Base-by-base conservation (phyloP, 2,113 vertebrate genomes). In the Patagioenas fasciata region DNA sequence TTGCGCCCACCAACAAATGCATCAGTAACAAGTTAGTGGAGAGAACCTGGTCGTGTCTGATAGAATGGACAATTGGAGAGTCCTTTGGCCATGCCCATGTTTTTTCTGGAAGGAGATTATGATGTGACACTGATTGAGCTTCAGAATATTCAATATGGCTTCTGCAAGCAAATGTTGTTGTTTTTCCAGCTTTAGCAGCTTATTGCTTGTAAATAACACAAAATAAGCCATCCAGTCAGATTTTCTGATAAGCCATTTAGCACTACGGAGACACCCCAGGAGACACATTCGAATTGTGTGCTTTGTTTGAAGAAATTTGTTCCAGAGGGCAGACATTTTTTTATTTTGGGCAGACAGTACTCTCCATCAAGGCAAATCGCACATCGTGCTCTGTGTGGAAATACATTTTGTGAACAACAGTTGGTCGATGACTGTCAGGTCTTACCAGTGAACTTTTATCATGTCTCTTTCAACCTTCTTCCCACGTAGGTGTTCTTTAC, bases 401-500 rank as follows among this genome's bases (percentile, higher is more conserved):
- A 21, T 28, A 15, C 9, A 0, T 73, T 70, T 58, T 56, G 51
- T 3, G 85, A 44, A 19, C 48, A 23, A 4, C 6, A 21, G 12
- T 12, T 74, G 48, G 19, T 40, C 57, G 32, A n/a, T 36, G 70
- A 19, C 32, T 32, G 7, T 56, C 80, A n/a, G 44, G 17, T 34
- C 67, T 88, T 50, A 26, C 0, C 34, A 56, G 15, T 12, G 51
- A 62, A 26, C 5, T 24, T 24, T 19, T 18, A 18, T 51, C 12
- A 6, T 65, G 70, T 84, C 25, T 3, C 14, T 54, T 77, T 24
- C 47, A 14, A 60, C 25, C n/a, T 51, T 53, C 23, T 36, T 50
- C 44, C 58, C 54, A 5, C 0, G 0, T 61, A 98, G 99, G 99
- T 32, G 97, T 98, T 61, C 98, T 99, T 74, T 97, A 98, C 82